Evolutionary conservation across 2,113 vertebrate species (phyloP).

Genomic region (Alosa alosa): DNA sequence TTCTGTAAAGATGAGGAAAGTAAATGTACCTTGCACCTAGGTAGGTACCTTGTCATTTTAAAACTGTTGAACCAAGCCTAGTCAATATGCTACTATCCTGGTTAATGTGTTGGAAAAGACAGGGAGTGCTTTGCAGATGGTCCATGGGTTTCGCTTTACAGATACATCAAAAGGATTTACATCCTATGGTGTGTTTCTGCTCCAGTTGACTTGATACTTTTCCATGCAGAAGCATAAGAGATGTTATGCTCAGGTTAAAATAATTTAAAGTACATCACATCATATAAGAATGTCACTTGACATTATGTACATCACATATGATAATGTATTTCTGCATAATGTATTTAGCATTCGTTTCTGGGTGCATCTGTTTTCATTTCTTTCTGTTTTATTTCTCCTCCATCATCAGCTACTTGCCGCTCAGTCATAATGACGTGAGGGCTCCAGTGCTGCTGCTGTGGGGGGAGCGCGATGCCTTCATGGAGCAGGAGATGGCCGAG

Average conservation of each 20-base stretch:
- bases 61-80: background rate
- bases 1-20: background rate
- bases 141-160: background rate
- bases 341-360: background rate
- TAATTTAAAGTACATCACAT: background rate
- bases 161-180: background rate
- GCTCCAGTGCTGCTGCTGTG: constrained; percentile 90
- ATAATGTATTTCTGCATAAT: background rate
- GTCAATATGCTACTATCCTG: background rate
- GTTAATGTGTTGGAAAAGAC: background rate
- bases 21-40: background rate
- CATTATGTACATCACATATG: background rate
- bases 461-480: constrained; percentile 91
- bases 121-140: background rate
- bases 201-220: constrained; percentile 39
- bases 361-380: background rate
- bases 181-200: constrained; percentile 27
- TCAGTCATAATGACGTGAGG: constrained; percentile 82
- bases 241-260: background rate
- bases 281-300: too few relatives aligned
- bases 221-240: background rate
- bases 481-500: constrained; percentile 96
- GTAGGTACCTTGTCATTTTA: background rate
- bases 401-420: constrained; percentile 82
- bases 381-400: background rate